Evolutionary conservation across 2,113 vertebrate species (phyloP).

Genomic region (Falco punctatus): DNA sequence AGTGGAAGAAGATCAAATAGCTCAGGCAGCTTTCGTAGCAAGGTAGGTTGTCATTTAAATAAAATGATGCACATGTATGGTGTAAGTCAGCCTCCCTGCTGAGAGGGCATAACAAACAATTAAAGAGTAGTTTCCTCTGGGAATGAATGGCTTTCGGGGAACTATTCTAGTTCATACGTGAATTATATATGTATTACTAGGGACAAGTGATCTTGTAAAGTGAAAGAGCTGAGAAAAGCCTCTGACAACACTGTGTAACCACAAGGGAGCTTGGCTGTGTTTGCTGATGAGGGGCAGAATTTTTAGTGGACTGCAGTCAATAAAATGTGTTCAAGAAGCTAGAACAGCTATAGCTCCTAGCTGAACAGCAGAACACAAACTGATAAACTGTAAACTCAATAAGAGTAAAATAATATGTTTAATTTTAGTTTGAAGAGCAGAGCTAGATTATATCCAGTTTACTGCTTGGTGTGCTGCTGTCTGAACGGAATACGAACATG

Average conservation of each 20-base stretch:
- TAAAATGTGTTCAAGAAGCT: neutral
- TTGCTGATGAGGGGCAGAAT: neutral
- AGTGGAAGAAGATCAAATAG: constrained; percentile 22
- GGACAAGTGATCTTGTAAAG: constrained; percentile 33
- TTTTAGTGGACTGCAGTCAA: neutral
- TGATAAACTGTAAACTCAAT: neutral
- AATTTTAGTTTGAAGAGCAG: neutral
- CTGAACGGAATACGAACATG: neutral
- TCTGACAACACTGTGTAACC: neutral
- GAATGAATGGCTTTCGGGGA: neutral
- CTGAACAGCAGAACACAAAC: neutral
- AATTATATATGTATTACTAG: constrained; percentile 37
- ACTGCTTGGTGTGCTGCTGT: neutral
- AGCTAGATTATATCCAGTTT: neutral
- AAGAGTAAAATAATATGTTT: neutral
- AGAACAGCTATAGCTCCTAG: neutral
- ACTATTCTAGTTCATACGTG: constrained; percentile 4
- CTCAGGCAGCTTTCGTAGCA: constrained; percentile 2
- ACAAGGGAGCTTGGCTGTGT: neutral
- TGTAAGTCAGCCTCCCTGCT: neutral
- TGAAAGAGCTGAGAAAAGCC: constrained; percentile 11
- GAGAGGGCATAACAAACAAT: constrained; percentile 39
- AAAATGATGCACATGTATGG: neutral
- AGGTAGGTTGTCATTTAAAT: constrained; percentile 51
- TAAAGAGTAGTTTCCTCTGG: constrained; percentile 15